A percentile compares a stretch with the other conserved stretches of the same genome.
These are phyloP conservation scores for Papilio helenus DNA, from an alignment of 1,140 invertebrate species.

Conservation along the genomic window DNA sequence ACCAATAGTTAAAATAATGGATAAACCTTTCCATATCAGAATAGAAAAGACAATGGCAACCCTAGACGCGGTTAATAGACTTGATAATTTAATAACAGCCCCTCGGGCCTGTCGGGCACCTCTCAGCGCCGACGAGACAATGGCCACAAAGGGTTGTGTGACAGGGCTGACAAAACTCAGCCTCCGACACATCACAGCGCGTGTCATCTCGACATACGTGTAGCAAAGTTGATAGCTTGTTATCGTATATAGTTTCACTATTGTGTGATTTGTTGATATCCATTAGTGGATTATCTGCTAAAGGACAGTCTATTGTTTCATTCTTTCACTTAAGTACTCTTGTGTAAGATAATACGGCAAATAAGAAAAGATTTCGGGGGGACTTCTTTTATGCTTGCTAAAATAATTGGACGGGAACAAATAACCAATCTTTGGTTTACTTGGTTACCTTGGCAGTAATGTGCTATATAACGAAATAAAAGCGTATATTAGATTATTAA, in stretches of 20 bases:
- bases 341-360: not conserved
- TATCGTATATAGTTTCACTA: constrained; percentile 22
- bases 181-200: constrained; percentile 34
- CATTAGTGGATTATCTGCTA: constrained; percentile 11
- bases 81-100: constrained; percentile 33
- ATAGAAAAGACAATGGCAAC: constrained; percentile 26
- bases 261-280: constrained; percentile 25
- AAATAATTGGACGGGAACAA: not conserved
- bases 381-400: not conserved
- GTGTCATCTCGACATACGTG: constrained; percentile 30
- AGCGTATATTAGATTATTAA: not conserved
- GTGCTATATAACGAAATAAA: not conserved
- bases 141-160: constrained; percentile 27
- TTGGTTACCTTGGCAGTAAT: not conserved
- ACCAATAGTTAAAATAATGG: not conserved
- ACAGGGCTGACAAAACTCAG: constrained; percentile 34
- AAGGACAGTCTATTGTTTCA: not conserved
- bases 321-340: not conserved
- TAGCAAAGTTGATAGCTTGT: constrained; percentile 16
- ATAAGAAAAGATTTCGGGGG: not conserved
- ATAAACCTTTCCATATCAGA: not conserved
- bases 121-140: constrained; percentile 23
- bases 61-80: constrained; percentile 29
- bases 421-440: not conserved
- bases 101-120: constrained; percentile 13